Evolutionary conservation across 2,888 invertebrate species (phyloP).

Genomic region (Sepiola atlantica): DNA sequence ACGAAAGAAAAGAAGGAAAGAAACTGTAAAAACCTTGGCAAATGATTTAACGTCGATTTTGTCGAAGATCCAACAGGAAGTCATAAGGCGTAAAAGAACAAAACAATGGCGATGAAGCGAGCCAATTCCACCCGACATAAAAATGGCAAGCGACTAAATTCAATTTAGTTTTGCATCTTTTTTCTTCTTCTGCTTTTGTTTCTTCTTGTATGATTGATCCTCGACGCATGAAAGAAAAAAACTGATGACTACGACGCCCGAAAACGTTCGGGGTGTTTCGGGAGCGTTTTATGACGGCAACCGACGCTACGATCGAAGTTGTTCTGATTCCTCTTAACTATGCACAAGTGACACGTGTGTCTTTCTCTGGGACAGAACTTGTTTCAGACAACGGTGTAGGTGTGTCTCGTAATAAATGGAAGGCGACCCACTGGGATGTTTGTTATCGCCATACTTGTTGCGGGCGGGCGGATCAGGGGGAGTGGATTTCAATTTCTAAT

Average conservation of each 20-base stretch:
- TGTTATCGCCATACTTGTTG: not conserved
- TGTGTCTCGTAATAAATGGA: not conserved
- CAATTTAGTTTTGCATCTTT: not conserved
- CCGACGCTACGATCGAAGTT: not conserved
- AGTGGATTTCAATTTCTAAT: not conserved
- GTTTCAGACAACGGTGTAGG: not conserved
- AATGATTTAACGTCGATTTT: not conserved
- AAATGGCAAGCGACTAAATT: not conserved
- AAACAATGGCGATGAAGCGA: not conserved
- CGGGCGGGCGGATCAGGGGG: not conserved
- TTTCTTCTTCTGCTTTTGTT: not conserved
- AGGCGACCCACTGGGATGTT: not conserved
- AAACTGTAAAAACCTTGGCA: not conserved
- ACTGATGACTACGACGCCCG: too few relatives aligned
- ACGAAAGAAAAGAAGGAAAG: not conserved
- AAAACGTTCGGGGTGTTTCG: not conserved
- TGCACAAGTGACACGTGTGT: not conserved
- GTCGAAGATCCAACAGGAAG: not conserved
- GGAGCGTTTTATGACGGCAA: not conserved
- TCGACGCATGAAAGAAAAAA: not conserved
- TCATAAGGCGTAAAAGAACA: not conserved
- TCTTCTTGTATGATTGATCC: not conserved
- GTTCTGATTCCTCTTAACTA: not conserved
- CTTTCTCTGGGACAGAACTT: not conserved
- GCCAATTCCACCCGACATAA: not conserved